Percentiles rank a stretch among this genome's conserved stretches.
Conservation (phyloP, 2,888 invertebrate genomes). For the Tribolium freemani region DNA sequence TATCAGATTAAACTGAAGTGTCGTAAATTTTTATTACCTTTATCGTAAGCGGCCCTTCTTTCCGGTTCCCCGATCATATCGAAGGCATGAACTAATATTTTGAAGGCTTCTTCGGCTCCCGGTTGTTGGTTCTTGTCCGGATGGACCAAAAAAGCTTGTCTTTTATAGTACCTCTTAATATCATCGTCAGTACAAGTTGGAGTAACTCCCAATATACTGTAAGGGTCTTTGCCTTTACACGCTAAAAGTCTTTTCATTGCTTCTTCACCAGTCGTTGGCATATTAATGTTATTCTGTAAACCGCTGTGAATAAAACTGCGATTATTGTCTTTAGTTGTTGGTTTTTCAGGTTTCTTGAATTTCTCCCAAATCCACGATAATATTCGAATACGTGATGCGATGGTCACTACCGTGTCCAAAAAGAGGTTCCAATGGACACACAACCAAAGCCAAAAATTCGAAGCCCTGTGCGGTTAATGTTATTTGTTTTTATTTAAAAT, state of each 20-base stretch:
- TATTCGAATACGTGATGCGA: constrained; percentile 59
- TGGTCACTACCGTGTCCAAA: constrained; percentile 54
- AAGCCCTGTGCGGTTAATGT: constrained; percentile 52
- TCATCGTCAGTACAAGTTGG: constrained; percentile 92
- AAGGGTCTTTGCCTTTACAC: constrained; percentile 96
- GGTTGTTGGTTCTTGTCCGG: constrained; percentile 97
- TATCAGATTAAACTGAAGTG: too few relatives aligned
- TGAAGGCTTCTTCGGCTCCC: constrained; percentile 96
- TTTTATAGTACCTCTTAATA: constrained; percentile 93
- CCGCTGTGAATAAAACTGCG: constrained; percentile 69
- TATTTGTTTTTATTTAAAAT: constrained; percentile 54
- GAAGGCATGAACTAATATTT: constrained; percentile 95
- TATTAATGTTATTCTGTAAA: constrained; percentile 79
- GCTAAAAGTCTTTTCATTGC: constrained; percentile 94
- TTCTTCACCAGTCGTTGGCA: constrained; percentile 93
- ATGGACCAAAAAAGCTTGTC: constrained; percentile 94
- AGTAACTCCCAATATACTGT: constrained; percentile 82
- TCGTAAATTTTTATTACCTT: constrained; percentile 58
- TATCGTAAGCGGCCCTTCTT: constrained; percentile 66
- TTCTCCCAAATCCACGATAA: constrained; percentile 65
- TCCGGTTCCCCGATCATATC: constrained; percentile 94
- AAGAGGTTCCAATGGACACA: constrained; percentile 59
- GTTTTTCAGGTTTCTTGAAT: constrained; percentile 60
- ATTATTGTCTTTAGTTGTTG: constrained; percentile 55
- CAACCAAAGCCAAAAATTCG: constrained; percentile 61